Base-by-base conservation (phyloP, 2,888 invertebrate genomes). In the Thera obeliscata region DNA sequence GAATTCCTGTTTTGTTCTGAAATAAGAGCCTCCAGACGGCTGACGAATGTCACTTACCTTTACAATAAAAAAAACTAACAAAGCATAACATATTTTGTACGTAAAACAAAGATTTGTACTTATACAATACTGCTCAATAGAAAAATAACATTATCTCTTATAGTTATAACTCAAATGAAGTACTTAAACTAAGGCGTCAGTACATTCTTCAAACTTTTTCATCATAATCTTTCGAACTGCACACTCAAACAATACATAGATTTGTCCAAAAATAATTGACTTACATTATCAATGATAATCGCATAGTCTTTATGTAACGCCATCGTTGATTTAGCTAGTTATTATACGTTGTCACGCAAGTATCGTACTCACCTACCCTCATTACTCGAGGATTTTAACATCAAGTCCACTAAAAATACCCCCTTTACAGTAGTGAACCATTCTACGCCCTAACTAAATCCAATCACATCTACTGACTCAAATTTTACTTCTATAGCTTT, bases 61-160 rank as follows among this genome's bases (percentile, higher is more conserved):
- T 22, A 22, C 22, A 22, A 22, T 22, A 41, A 41, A n/a, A 33
- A 36, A 56, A 64, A 61, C 22, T 35, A 61, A 57, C 57, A 64
- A 52, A 56, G 54, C 74, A 76, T 80, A 78, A 80, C 50, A 61
- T 35, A 61, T 73, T 76, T 75, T 77, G 76, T 79, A 76, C 73
- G 76, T 49, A 71, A 71, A 67, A 69, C 61, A 71, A 72, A 70
- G 58, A 70, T 77, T 78, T 77, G 76, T 76, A 77, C 77, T 76
- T 66, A 68, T 66, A 65, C 69, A 82, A 83, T 83, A 81, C 82
- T 82, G 79, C 74, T 68, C 56, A 69, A 67, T 38, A 74, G 69
- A 64, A 61, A 61, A 61, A n/a, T 57, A 68, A 54, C 54, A 54
- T 56, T 41, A 46, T 56, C 36, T 49, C n/a, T n/a, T 22, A 22